Base-by-base conservation (phyloP, 1,140 invertebrate genomes). In the Mylabris phalerata region DNA sequence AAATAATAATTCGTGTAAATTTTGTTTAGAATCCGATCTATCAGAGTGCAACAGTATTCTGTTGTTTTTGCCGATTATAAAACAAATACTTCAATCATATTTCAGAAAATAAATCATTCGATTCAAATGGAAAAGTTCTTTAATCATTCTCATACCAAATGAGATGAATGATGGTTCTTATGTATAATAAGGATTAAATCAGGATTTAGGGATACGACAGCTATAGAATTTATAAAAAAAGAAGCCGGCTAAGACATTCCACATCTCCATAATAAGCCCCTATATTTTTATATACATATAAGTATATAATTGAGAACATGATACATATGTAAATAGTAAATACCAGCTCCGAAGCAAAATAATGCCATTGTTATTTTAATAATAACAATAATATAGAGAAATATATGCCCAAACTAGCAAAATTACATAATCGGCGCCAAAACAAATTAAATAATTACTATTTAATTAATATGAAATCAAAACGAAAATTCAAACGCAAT, bases 31-130 rank as follows among this genome's bases (percentile, higher is more conserved):
- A 32, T 32, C 4, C 32, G 32, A 32, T 54, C 42, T 54, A 45
- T 54, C 42, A 13, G 45, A 61, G 65, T 67, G 67, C 65, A 67
- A 67, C 63, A 52, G 59, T 32, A 47, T 26, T 55, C 13, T 50
- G 27, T 39, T 39, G 46, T 46, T 46, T 54, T 45, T 54, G 39
- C 25, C 10, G 10, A 38, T 54, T 54, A 9, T 47, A 56, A 32
- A 32, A 32, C 32, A 32, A 32, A 32, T 32, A 5, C 7, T 7
- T 32, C 7, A 55, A 55, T 59, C 48, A 41, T 50, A 40, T 60
- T 61, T 64, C 71, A 73, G 71, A 73, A 73, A 73, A 73, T 73
- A 73, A 73, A 73, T 72, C 71, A 73, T 70, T 32, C 19, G 19
- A 19, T 19, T 19, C 19, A 19, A 19, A 19, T 19, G 61, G 56